phyloP scores from a whole-genome alignment of 2,113 vertebrate genomes.

The Cardinalis cardinalis region DNA sequence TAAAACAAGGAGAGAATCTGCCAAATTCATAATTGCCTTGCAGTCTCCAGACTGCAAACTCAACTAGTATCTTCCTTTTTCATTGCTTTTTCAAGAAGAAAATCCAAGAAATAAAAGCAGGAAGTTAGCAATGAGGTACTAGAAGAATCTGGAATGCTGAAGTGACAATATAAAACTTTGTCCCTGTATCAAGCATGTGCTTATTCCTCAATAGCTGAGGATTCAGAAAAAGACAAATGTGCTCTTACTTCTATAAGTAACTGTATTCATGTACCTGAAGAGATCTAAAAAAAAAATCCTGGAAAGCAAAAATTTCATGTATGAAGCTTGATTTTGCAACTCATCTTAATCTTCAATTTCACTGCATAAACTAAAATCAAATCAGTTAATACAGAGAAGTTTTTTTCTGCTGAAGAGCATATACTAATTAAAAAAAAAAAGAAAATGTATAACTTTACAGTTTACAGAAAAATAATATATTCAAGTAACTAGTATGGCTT shows the following conservation, averaged over 20 bases:
- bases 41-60: not conserved
- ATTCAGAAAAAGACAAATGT: not conserved
- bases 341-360: not conserved
- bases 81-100: not conserved
- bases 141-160: not conserved
- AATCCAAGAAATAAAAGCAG: not conserved
- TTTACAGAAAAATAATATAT: not conserved
- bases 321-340: not conserved
- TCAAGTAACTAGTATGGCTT: not conserved
- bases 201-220: not conserved
- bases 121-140: not conserved
- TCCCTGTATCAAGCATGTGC: rapidly evolving
- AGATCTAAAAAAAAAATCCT: not conserved
- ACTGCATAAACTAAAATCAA: not conserved
- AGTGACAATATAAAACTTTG: not conserved
- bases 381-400: not conserved
- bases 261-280: not conserved
- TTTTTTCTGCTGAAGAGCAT: not conserved
- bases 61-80: not conserved
- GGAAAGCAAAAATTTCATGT: not conserved
- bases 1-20: not conserved
- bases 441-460: not conserved
- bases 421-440: not conserved
- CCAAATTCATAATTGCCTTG: not conserved
- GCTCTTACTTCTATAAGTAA: not conserved